Conservation (phyloP, 2,113 vertebrate genomes). For the Syngnathus typhle region DNA sequence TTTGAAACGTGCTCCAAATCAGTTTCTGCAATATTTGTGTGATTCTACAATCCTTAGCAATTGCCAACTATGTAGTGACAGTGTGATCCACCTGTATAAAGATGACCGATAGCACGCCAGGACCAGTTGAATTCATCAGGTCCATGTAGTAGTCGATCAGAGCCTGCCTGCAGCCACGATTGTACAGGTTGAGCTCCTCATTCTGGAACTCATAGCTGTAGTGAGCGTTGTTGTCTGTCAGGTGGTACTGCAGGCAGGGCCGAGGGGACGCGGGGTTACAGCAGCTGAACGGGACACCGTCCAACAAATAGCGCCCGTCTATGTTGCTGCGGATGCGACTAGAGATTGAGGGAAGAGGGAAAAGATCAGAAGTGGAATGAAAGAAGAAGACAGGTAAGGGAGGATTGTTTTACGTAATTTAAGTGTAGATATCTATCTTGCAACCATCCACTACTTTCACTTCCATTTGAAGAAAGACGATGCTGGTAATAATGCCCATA, state of each 20-base stretch:
- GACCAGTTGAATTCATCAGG: conserved; percentile 75
- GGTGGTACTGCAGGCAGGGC: conserved; percentile 72
- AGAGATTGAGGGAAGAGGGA: conserved; percentile 9
- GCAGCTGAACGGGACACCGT: conserved; percentile 79
- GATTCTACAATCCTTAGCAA: neutral
- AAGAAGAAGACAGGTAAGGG: neutral
- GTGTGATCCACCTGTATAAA: conserved; percentile 66
- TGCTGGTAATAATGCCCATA: neutral
- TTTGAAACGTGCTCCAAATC: neutral
- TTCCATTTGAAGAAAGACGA: neutral
- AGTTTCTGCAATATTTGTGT: neutral
- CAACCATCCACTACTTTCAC: neutral
- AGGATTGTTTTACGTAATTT: neutral
- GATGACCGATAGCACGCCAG: conserved; percentile 68
- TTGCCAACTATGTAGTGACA: neutral
- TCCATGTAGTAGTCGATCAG: conserved; percentile 74
- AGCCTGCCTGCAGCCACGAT: conserved; percentile 71
- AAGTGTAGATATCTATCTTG: neutral
- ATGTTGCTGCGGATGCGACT: conserved; percentile 79
- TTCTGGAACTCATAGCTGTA: conserved; percentile 73
- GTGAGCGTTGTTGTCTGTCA: conserved; percentile 75
- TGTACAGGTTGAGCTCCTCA: conserved; percentile 76
- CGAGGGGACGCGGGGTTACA: conserved; percentile 76
- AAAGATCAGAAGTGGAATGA: neutral
- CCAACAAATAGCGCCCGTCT: conserved; percentile 74